Conservation (phyloP, 2,797 vertebrate genomes). For the Anomalospiza imberbis region DNA sequence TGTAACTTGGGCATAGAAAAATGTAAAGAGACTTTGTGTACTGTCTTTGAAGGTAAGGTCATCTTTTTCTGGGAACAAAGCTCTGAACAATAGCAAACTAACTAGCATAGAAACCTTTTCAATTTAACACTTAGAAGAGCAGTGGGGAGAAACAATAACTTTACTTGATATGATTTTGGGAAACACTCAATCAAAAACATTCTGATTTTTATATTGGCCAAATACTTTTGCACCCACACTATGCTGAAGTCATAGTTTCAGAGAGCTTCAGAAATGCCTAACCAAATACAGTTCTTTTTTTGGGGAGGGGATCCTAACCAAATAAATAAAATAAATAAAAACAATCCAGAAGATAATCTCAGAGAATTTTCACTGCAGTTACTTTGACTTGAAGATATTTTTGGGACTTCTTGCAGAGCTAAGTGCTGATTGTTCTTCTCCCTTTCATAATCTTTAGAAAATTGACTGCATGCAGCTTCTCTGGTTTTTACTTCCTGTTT, state of each 20-base stretch:
- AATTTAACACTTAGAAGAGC: not conserved
- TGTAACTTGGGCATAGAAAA: not conserved
- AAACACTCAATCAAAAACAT: not conserved
- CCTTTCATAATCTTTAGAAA: not conserved
- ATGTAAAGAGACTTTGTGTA: not conserved
- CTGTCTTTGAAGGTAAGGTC: constrained; percentile 18
- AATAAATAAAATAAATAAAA: not conserved
- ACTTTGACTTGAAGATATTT: not conserved
- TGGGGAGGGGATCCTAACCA: not conserved
- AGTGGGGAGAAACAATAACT: not conserved
- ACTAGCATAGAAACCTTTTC: not conserved
- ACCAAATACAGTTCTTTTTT: not conserved
- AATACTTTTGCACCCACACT: not conserved
- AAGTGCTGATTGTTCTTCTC: not conserved
- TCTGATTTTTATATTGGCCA: not conserved
- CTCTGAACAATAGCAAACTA: not conserved
- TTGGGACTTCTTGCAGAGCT: not conserved
- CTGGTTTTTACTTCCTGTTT: not conserved
- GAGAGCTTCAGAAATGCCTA: not conserved
- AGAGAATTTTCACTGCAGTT: not conserved
- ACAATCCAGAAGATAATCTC: not conserved
- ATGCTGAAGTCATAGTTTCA: not conserved
- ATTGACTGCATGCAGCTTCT: not conserved
- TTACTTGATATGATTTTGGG: not conserved
- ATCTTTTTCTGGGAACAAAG: not conserved